Evolutionary conservation across 2,888 invertebrate genomes (phyloP).

Genomic region (Oligia fasciuncula): DNA sequence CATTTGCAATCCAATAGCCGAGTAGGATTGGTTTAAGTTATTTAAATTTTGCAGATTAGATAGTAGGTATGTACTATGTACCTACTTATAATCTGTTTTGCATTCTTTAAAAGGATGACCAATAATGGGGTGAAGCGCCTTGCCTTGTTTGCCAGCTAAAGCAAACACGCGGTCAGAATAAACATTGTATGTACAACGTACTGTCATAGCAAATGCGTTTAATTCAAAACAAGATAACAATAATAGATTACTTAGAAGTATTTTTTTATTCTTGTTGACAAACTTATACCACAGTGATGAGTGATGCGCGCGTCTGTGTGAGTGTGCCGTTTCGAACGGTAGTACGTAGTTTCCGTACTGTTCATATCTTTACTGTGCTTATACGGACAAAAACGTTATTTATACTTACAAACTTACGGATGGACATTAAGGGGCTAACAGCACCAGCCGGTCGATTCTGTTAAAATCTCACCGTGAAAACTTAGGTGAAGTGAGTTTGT

Average conservation of each 20-base stretch:
- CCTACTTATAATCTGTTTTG: constrained; percentile 40
- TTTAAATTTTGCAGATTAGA: constrained; percentile 49
- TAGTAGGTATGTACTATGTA: background rate
- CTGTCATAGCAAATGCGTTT: constrained; percentile 24
- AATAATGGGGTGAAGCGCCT: constrained; percentile 50
- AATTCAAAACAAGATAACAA: constrained; percentile 19
- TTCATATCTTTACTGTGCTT: too few relatives aligned
- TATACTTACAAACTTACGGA: background rate
- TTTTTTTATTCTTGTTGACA: background rate
- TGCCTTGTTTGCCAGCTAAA: constrained; percentile 24
- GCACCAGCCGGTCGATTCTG: too few relatives aligned
- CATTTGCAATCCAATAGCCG: background rate
- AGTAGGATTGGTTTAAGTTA: constrained; percentile 16
- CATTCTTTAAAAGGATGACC: constrained; percentile 48
- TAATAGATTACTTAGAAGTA: background rate
- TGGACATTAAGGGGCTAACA: too few relatives aligned
- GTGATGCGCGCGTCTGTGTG: too few relatives aligned
- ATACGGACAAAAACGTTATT: background rate
- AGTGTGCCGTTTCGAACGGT: too few relatives aligned
- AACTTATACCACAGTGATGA: too few relatives aligned
- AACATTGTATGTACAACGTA: constrained; percentile 27
- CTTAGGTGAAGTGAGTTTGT: too few relatives aligned
- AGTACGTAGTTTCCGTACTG: too few relatives aligned
- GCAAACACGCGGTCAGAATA: constrained; percentile 25
- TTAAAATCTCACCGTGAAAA: too few relatives aligned